Evolutionary conservation across 2,113 vertebrate genomes (phyloP), one percentile per base, ranked within the genome.

Genomic region (Deroptyus accipitrinus): DNA sequence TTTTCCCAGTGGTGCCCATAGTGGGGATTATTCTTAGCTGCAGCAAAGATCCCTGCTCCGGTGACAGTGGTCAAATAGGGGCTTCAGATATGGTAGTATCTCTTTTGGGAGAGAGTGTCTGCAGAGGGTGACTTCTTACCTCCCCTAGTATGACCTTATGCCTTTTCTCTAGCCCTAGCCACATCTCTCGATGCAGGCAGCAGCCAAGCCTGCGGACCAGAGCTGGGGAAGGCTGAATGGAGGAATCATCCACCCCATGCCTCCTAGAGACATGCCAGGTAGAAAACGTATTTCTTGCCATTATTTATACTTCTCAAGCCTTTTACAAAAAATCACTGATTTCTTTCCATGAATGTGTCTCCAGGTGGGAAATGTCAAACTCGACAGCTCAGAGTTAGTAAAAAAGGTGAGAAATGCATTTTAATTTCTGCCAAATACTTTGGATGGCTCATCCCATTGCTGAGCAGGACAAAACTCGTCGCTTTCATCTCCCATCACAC

Each of bases 371-470:
- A 77, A 83, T 2, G 4, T 27, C 72, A 33, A 87, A 66, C 19
- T 68, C n/a, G 62, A 3, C 51, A 84, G 30, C 20, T 76, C 46
- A 55, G 30, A 61, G 15, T 0, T 59, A 27, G 24, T 42, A 33
- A 61, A 49, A 81, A 83, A 67, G 30, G 39, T n/a, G 42, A 94
- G 20, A 24, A 52, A 39, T 39, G 31, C 0, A 0, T 31, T 82
- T 79, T 75, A 52, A 75, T 59, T 78, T 48, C 64, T 89, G 28
- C 28, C 70, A 49, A 25, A 48, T 30, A 62, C 24, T 28, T 72
- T 30, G 2, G 51, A 35, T 6, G 48, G 5, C 14, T 87, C 30
- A 62, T 48, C 27, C 35, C 0, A 0, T 48, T 61, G 20, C 4
- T 59, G 39, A 68, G 20, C 35, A 25, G 69, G 30, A 68, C 10